Evolutionary conservation across 2,113 vertebrate genomes (phyloP), one percentile per base, ranked within the genome.

Genomic region (Brachyistius frenatus): DNA sequence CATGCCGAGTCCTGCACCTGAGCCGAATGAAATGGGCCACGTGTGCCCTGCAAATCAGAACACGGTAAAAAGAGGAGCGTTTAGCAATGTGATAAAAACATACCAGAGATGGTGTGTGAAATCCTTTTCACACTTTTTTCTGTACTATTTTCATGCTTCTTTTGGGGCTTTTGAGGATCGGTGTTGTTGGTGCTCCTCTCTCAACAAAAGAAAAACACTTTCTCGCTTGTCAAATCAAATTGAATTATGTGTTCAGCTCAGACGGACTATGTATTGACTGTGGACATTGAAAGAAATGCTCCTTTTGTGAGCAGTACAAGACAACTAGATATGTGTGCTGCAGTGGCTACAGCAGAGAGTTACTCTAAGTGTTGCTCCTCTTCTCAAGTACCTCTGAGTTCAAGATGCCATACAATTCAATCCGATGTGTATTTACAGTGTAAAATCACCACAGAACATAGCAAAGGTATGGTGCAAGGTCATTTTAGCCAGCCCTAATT

Each of bases 1-100:
- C 98, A 99, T 99, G 81, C 98, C 98, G 54, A 99, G 84, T 16
- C 98, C 98, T 50, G 93, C 91, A 70, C 97, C 98, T 0, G 96
- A 94, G 57, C 96, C 95, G 47, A 99, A 96, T 0, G 94, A 92
- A 3, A 99, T 91, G 0, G 98, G 98, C 96, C 97, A 98, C 14
- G 95, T 96, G 94, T 91, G 97, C 89, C 98, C 98, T 99, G 79
- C 44, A 81, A 87, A 86, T 39, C 1, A 68, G 56, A 78, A 44
- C 2, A 37, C 30, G 52, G 23, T 41, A 11, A 54, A 31, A n/a
- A 62, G 9, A 39, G 11, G 50, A 5, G 15, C 11, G 37, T 39
- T 10, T 44, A 53, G 62, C 31, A 47, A 4, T 46, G 33, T 57
- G 14, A 67, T 36, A 56, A 70, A 76, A 76, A 65, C 35, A 52